Conservation (phyloP, 64 coral and sea anemone genomes). For the Catalaphyllia jardinei region DNA sequence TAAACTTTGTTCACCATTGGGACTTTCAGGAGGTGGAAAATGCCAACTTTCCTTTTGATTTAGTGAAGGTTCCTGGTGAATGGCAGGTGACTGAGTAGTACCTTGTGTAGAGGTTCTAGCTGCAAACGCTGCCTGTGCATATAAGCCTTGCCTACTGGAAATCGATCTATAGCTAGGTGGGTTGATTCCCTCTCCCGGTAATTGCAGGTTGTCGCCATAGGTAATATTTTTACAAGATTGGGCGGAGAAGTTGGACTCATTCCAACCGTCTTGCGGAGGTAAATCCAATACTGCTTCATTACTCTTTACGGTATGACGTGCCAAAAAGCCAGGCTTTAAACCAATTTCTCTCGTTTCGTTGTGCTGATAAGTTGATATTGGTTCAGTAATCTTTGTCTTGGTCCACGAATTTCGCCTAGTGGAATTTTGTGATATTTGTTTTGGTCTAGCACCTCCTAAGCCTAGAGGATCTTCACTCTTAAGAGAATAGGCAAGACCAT, state of each 20-base stretch:
- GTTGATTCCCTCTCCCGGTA: too few species aligned
- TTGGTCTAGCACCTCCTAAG: conserved; percentile 4
- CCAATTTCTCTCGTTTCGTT: background rate
- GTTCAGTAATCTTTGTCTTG: background rate
- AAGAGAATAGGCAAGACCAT: background rate
- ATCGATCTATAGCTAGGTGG: background rate
- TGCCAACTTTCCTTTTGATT: conserved; percentile 32
- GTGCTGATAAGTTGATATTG: background rate
- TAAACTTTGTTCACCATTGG: too few species aligned
- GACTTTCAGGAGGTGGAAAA: background rate
- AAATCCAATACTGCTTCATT: background rate
- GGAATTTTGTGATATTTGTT: background rate
- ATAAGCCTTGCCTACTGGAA: background rate
- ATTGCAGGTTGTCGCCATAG: background rate
- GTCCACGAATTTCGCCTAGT: background rate
- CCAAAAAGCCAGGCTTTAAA: background rate
- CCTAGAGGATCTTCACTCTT: background rate
- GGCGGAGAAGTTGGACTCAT: background rate
- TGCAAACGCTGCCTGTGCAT: background rate
- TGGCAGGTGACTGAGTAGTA: background rate
- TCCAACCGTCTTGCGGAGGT: background rate
- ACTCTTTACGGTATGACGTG: background rate
- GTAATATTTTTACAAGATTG: background rate
- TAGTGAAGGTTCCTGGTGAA: background rate
- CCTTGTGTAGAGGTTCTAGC: background rate